Percentiles rank a stretch among this genome's conserved stretches.
Conservation (phyloP, 1,140 invertebrate genomes). For the Mercenaria mercenaria region DNA sequence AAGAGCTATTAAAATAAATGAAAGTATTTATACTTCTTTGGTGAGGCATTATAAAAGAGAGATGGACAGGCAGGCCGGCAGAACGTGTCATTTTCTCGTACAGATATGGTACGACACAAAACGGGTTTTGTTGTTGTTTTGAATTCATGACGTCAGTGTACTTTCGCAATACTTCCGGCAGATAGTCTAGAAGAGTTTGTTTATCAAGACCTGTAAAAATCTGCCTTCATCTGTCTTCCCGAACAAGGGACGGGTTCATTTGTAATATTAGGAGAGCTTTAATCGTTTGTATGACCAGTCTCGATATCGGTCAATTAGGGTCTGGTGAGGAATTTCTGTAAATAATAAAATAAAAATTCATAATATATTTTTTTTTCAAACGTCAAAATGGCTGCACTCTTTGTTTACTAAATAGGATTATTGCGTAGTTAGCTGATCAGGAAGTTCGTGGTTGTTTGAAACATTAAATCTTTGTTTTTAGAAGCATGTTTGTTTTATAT, state of each 20-base stretch:
- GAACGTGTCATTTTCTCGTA: no score
- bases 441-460: no score
- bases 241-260: background rate
- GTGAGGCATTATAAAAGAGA: no score
- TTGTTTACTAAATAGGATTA: background rate
- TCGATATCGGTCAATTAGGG: constrained; percentile 54
- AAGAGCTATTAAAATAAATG: no score
- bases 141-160: background rate
- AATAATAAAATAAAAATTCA: no score
- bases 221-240: constrained; percentile 39
- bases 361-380: background rate
- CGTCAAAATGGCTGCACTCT: background rate
- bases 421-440: no score
- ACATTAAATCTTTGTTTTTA: no score
- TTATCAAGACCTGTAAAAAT: background rate
- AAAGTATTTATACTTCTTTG: no score
- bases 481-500: no score
- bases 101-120: background rate
- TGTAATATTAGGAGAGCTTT: constrained; percentile 39
- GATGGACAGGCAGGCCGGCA: no score
- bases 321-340: no score
- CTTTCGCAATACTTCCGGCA: constrained; percentile 38
- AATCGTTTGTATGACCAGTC: constrained; percentile 68
- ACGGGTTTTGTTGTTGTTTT: background rate
- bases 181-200: background rate